Evolutionary conservation across 2,888 invertebrate species (phyloP).

Genomic region (Kryphioiulus occultus): DNA sequence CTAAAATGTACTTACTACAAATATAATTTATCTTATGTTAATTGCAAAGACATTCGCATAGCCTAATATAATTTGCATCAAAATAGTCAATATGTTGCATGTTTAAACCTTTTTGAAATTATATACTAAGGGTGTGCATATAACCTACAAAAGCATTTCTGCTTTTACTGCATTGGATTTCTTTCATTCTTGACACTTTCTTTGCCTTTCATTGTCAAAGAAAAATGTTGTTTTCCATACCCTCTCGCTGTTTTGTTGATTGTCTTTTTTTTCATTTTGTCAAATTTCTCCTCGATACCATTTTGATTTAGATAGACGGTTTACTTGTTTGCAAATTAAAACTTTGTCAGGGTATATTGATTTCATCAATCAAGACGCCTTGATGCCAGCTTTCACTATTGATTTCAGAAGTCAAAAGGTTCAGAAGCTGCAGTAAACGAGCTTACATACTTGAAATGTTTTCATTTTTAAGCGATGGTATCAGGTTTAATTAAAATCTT

Average conservation of each 20-base stretch:
- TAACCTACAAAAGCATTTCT: too few relatives aligned
- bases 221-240: too few relatives aligned
- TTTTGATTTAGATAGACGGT: background rate
- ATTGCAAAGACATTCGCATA: too few relatives aligned
- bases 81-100: too few relatives aligned
- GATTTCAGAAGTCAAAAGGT: background rate
- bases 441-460: background rate
- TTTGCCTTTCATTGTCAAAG: too few relatives aligned
- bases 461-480: background rate
- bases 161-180: too few relatives aligned
- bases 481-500: background rate
- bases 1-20: too few relatives aligned
- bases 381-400: background rate
- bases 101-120: too few relatives aligned
- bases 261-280: background rate
- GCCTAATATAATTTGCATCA: too few relatives aligned
- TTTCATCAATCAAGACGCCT: background rate
- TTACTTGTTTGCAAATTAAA: slow-evolving; percentile 20
- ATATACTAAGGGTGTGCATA: too few relatives aligned
- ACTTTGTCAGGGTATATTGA: slow-evolving; percentile 25
- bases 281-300: background rate
- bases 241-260: background rate
- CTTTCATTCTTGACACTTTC: too few relatives aligned
- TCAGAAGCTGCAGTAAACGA: background rate
- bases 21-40: too few relatives aligned